Base-by-base conservation (phyloP, 2,113 vertebrate genomes). In the Corythoichthys haematopterus region DNA sequence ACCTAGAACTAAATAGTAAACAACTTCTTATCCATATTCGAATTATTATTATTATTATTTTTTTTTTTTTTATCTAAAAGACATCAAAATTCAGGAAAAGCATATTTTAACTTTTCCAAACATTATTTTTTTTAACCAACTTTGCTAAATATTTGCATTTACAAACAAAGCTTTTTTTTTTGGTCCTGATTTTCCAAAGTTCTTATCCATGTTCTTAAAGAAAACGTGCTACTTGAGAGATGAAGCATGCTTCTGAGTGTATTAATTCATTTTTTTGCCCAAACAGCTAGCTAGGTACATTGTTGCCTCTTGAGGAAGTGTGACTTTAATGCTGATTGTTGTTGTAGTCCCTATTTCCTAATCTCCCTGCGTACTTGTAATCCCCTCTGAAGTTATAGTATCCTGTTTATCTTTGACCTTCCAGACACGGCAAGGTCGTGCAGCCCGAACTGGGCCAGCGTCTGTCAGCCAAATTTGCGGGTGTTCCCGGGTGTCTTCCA, bases 311-410 rank as follows among this genome's bases (percentile, higher is more conserved):
- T 61, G 71, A 79, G 68, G 65, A 82, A 73, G 60, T 66, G 68
- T 60, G 64, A 69, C 66, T 82, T 82, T 82, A 81, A 68, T 65
- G 75, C 82, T 66, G 66, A 65, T 87, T 84, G 85, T 85, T 87
- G 83, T 87, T 85, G 70, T 71, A 70, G 73, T 70, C 52, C 52
- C 69, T 50, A 79, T 77, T 51, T 56, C 61, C 79, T 87, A 87
- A 90, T 90, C 82, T 81, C 69, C 2, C 78, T 65, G 72, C 80
- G 86, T 84, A 86, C 76, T 80, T 85, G 78, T 89, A 89, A 87
- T 90, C 86, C 83, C 80, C 69, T 8, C 70, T 74, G 55, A 79
- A 77, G 43, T 82, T 86, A 75, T 80, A 59, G 63, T 72, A 55
- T 76, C 72, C 68, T 75, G 65, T 78, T 77, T 78, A 80, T 80